Percentiles rank a stretch among this genome's conserved stretches.
phyloP scores from a whole-genome alignment of 2,797 vertebrate species.

The Megaceryle alcyon region DNA sequence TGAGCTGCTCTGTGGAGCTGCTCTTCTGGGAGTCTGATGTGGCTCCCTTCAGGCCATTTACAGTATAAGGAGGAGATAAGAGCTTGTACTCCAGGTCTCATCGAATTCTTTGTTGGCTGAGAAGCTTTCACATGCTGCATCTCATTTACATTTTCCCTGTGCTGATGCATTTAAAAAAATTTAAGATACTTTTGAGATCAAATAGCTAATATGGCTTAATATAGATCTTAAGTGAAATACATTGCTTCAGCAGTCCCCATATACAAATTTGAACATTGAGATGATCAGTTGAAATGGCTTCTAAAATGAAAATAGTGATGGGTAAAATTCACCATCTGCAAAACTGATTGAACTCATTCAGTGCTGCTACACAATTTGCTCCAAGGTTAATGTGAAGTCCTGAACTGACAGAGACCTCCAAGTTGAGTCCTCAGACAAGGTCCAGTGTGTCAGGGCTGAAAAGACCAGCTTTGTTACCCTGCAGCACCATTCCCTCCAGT shows the following conservation, averaged over 20 bases:
- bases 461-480: not conserved
- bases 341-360: not conserved
- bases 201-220: not conserved
- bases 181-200: not conserved
- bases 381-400: not conserved
- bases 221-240: not conserved
- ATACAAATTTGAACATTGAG: not conserved
- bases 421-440: not conserved
- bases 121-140: not conserved
- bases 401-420: not conserved
- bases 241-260: not conserved
- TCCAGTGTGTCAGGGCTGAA: not conserved
- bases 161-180: not conserved
- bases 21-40: not conserved
- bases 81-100: not conserved
- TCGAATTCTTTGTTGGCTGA: not conserved
- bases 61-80: not conserved
- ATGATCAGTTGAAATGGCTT: not conserved
- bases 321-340: not conserved
- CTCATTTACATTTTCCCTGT: not conserved
- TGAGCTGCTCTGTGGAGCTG: not conserved
- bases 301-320: not conserved
- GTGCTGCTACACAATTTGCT: not conserved
- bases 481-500: not conserved
- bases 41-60: not conserved